These are phyloP conservation scores for Dendroctonus ponderosae DNA, from an alignment of 1,140 invertebrate genomes.

Conservation along the genomic window DNA sequence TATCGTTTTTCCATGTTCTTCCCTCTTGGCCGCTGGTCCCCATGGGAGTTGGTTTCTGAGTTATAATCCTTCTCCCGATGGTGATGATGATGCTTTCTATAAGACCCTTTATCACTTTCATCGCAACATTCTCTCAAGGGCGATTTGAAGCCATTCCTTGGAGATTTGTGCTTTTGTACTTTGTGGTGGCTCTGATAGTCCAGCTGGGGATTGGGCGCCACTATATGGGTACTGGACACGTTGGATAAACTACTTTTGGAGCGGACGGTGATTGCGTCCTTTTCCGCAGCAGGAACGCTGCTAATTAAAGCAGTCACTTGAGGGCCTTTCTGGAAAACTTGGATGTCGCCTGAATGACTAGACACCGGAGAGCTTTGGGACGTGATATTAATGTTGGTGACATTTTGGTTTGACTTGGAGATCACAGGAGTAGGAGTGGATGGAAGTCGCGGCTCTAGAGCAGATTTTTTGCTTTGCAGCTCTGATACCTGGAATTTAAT, in stretches of 20 bases:
- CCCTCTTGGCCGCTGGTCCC: conserved; percentile 40
- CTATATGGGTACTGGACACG: conserved; percentile 53
- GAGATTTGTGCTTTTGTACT: conserved; percentile 44
- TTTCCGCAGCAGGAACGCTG: conserved; percentile 59
- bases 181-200: conserved; percentile 45
- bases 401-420: conserved; percentile 56
- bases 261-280: conserved; percentile 52
- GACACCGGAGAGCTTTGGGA: conserved; percentile 40
- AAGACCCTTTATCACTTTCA: conserved; percentile 44
- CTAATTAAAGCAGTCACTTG: conserved; percentile 57
- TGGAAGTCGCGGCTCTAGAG: conserved; percentile 32
- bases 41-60: conserved; percentile 58
- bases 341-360: conserved; percentile 48
- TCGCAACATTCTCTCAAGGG: conserved; percentile 47
- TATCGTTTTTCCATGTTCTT: conserved; percentile 37
- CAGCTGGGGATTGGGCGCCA: conserved; percentile 42
- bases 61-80: conserved; percentile 53
- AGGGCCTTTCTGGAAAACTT: conserved; percentile 65
- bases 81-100: conserved; percentile 48
- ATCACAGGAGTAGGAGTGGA: conserved; percentile 41
- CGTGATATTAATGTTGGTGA: conserved; percentile 62
- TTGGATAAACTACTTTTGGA: conserved; percentile 58
- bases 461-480: conserved; percentile 39
- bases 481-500: conserved; percentile 45
- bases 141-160: conserved; percentile 52